Evolutionary conservation across 2,888 invertebrate genomes (phyloP).

Genomic region (Phengaris alcon): DNA sequence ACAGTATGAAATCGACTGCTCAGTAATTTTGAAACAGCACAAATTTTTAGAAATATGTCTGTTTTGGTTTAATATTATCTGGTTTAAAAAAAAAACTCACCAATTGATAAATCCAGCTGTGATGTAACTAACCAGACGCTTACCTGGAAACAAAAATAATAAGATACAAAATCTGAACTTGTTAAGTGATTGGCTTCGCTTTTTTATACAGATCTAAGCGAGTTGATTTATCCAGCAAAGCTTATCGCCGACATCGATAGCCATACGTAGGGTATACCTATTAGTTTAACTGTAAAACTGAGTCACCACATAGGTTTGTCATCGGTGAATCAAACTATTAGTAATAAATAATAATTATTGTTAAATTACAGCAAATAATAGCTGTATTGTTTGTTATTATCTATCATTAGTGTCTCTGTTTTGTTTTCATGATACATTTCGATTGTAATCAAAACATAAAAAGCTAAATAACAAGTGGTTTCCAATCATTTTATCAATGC

Average conservation of each 20-base stretch:
- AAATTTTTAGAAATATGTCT: neutral
- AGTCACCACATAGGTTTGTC: constrained; percentile 38
- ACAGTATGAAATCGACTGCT: neutral
- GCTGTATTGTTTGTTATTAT: constrained; percentile 8
- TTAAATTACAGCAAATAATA: constrained; percentile 28
- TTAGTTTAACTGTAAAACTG: constrained; percentile 20
- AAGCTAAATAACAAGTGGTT: neutral
- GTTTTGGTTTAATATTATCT: too few relatives aligned
- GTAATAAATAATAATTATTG: constrained; percentile 32
- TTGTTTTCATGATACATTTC: neutral
- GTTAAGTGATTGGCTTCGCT: too few relatives aligned
- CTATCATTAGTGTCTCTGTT: neutral
- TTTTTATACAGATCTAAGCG: too few relatives aligned
- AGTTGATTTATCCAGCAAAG: neutral
- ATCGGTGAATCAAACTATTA: constrained; percentile 42
- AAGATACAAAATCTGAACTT: neutral
- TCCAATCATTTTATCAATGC: too few relatives aligned
- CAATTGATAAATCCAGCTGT: neutral
- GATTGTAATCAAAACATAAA: neutral
- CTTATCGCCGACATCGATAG: neutral
- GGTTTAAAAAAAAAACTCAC: neutral
- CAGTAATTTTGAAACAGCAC: neutral
- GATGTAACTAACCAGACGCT: neutral
- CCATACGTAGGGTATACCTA: neutral
- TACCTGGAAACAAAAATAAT: constrained; percentile 6